These are phyloP conservation scores for Laspeyria flexula DNA, from an alignment of 2,888 invertebrate genomes.

Conservation along the genomic window DNA sequence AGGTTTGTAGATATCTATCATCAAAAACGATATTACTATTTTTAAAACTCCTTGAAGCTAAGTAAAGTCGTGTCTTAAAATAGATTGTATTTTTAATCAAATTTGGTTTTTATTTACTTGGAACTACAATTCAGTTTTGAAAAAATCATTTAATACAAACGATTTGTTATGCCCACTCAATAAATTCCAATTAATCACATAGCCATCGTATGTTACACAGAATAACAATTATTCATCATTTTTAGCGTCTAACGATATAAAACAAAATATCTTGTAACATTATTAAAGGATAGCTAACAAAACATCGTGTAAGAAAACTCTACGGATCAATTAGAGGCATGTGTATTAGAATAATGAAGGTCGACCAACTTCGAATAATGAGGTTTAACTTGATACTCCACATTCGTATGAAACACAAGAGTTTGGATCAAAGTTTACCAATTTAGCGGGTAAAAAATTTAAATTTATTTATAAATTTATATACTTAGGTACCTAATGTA, in stretches of 20 bases:
- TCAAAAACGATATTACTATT: too few species aligned
- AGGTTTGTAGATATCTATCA: too few species aligned
- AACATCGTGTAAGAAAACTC: constrained; percentile 46
- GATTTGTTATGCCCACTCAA: too few species aligned
- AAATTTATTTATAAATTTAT: not conserved
- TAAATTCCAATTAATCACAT: too few species aligned
- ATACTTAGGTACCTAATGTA: too few species aligned
- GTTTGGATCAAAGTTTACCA: constrained; percentile 26
- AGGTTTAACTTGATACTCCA: constrained; percentile 63
- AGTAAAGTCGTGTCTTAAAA: too few species aligned
- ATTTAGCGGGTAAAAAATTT: constrained; percentile 26
- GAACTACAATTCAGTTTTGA: too few species aligned
- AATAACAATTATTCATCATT: not conserved
- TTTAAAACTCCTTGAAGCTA: too few species aligned
- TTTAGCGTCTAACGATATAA: not conserved
- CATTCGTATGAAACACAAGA: constrained; percentile 39
- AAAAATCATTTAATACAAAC: too few species aligned
- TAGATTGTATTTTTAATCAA: too few species aligned
- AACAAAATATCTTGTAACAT: constrained; percentile 5
- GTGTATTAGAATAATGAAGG: constrained; percentile 53
- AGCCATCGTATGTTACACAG: too few species aligned
- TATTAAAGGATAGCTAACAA: constrained; percentile 1
- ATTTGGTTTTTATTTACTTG: too few species aligned
- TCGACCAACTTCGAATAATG: constrained; percentile 57
- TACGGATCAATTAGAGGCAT: constrained; percentile 51